Conservation (phyloP, 2,888 invertebrate genomes). For the Criorhina ranunculi region DNA sequence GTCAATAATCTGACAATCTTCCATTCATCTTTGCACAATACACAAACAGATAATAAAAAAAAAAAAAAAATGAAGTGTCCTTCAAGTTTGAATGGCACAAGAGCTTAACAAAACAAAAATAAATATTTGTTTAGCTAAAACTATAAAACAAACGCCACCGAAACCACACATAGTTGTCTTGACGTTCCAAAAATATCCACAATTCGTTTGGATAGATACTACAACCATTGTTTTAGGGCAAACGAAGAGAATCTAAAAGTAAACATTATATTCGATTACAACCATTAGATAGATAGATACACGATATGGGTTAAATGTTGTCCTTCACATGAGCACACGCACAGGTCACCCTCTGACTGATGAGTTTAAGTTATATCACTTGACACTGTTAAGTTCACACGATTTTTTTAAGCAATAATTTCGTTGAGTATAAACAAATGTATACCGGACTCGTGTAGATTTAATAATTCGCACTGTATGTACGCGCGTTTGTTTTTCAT, state of each 20-base stretch:
- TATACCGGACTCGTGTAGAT: constrained; percentile 24
- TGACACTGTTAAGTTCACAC: constrained; percentile 46
- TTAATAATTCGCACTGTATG: constrained; percentile 25
- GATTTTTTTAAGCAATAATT: constrained; percentile 31
- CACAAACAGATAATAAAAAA: constrained; percentile 5
- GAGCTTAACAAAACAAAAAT: background rate
- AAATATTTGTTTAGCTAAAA: constrained; percentile 3
- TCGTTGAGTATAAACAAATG: constrained; percentile 43
- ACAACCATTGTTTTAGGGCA: constrained; percentile 28
- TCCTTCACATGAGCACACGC: constrained; percentile 16
- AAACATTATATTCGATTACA: constrained; percentile 21
- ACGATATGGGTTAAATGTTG: constrained; percentile 25
- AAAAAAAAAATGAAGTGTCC: constrained; percentile 10
- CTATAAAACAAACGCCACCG: background rate
- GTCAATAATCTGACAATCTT: constrained; percentile 22
- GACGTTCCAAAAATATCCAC: constrained; percentile 39
- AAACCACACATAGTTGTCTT: constrained; percentile 3
- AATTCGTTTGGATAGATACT: constrained; percentile 9
- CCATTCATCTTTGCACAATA: constrained; percentile 22
- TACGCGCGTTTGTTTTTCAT: background rate
- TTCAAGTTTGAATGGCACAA: background rate
- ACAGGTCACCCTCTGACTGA: constrained; percentile 16
- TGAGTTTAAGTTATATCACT: constrained; percentile 55
- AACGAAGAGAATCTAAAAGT: constrained; percentile 27
- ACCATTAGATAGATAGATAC: background rate